Percentiles rank a stretch among this genome's conserved stretches.
Evolutionary conservation across 2,888 invertebrate genomes (phyloP).

Genomic region (Synanthedon andrenaeformis): DNA sequence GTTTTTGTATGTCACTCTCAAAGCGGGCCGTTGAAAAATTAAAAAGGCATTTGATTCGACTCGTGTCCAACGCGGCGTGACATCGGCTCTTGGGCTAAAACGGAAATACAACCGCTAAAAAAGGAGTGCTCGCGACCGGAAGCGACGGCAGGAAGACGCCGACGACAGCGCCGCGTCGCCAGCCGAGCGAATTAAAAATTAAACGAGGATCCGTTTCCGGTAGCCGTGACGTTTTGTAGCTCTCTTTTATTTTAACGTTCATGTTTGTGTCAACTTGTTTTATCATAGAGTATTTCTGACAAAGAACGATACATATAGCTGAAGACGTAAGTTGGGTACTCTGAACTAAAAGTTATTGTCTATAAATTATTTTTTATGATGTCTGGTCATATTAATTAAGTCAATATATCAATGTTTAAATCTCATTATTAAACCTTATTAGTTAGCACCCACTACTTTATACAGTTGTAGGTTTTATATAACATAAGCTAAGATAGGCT

Average conservation of each 20-base stretch:
- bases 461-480: too few relatives aligned
- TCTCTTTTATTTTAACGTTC: not conserved
- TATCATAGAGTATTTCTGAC: too few relatives aligned
- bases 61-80: constrained; percentile 30
- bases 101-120: constrained; percentile 65
- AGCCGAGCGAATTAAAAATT: constrained; percentile 62
- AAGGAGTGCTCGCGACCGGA: constrained; percentile 54
- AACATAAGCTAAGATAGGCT: too few relatives aligned
- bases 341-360: too few relatives aligned
- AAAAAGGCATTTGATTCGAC: constrained; percentile 15
- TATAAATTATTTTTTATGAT: too few relatives aligned
- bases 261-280: too few relatives aligned
- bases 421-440: too few relatives aligned
- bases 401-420: too few relatives aligned
- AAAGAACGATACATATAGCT: too few relatives aligned
- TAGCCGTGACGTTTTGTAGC: constrained; percentile 34
- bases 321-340: too few relatives aligned
- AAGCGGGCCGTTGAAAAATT: constrained; percentile 3
- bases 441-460: too few relatives aligned
- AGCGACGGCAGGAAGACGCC: constrained; percentile 61
- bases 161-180: constrained; percentile 55
- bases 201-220: constrained; percentile 65
- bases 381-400: too few relatives aligned
- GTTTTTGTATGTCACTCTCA: constrained; percentile 2
- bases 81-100: constrained; percentile 39